A percentile compares a stretch with the other conserved stretches of the same genome.
phyloP scores from a whole-genome alignment of 2,797 vertebrate species.

The Knipowitschia caucasica region DNA sequence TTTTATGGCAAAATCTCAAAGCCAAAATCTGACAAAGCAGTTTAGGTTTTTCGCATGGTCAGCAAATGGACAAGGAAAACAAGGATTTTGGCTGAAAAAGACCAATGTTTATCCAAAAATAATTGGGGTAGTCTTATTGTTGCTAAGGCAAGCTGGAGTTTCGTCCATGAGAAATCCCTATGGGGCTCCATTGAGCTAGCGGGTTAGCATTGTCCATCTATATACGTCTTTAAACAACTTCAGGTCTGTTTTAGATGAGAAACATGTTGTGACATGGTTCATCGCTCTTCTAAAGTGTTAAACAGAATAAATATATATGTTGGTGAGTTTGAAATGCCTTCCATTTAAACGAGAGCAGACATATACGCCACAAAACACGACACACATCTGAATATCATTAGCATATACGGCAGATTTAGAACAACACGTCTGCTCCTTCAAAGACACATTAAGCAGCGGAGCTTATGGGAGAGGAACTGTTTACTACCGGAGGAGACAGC shows the following conservation, averaged over 20 bases:
- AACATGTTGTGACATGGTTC: too few relatives aligned
- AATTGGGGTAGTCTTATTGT: too few relatives aligned
- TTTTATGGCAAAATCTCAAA: neutral
- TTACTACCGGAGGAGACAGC: constrained; percentile 24
- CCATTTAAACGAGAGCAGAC: constrained; percentile 4
- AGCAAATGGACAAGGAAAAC: neutral
- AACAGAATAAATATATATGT: constrained; percentile 33
- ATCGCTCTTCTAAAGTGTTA: neutral
- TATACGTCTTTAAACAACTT: too few relatives aligned
- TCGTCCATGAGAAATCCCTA: too few relatives aligned
- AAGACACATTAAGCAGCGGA: constrained; percentile 15
- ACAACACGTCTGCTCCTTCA: constrained; percentile 5
- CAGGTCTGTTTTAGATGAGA: too few relatives aligned
- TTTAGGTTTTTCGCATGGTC: neutral
- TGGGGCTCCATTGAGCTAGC: too few relatives aligned
- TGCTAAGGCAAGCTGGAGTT: too few relatives aligned
- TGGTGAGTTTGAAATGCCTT: constrained; percentile 21
- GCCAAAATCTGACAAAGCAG: neutral
- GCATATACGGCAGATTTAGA: constrained; percentile 22
- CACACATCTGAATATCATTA: constrained; percentile 26
- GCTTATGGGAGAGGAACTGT: constrained; percentile 29
- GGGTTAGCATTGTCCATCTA: too few relatives aligned
- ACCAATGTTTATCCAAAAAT: too few relatives aligned
- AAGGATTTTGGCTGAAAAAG: too few relatives aligned
- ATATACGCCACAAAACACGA: constrained; percentile 36